These are phyloP conservation scores for Acomys russatus DNA, from an alignment of 2,797 vertebrate species.

Conservation along the genomic window DNA sequence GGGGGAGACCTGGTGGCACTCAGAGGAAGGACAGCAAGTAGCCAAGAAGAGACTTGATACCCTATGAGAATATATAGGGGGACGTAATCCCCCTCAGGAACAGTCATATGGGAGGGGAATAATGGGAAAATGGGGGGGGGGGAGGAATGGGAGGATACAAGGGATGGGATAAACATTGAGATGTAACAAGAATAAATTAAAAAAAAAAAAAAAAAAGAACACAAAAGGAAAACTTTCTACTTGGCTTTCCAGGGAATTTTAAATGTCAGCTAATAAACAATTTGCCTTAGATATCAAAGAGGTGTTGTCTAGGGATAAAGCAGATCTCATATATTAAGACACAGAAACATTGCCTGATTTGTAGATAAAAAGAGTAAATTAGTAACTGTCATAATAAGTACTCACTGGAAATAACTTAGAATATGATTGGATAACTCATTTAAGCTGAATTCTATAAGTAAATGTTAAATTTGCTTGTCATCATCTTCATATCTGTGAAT, in stretches of 20 bases:
- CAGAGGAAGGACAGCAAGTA: too few relatives aligned
- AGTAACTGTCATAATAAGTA: neutral
- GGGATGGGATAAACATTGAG: too few relatives aligned
- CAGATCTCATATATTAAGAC: neutral
- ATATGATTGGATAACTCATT: constrained; percentile 12
- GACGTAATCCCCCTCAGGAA: too few relatives aligned
- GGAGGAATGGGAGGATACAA: too few relatives aligned
- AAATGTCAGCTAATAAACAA: neutral
- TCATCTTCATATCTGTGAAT: constrained; percentile 31
- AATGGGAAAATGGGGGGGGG: too few relatives aligned
- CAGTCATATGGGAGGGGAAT: too few relatives aligned
- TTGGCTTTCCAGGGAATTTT: neutral
- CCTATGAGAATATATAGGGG: too few relatives aligned
- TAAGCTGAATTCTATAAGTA: constrained; percentile 37
- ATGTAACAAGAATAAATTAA: too few relatives aligned
- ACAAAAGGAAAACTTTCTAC: neutral
- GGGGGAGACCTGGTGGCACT: too few relatives aligned
- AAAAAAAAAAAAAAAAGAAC: too few relatives aligned
- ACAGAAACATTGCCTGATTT: neutral
- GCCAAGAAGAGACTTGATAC: too few relatives aligned
- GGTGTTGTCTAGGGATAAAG: neutral
- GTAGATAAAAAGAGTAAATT: neutral
- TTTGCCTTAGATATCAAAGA: neutral
- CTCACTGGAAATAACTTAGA: constrained; percentile 28
- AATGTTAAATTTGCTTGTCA: constrained; percentile 34